Evolutionary conservation across 2,888 invertebrate genomes (phyloP).

Genomic region (Morpho deidamia): DNA sequence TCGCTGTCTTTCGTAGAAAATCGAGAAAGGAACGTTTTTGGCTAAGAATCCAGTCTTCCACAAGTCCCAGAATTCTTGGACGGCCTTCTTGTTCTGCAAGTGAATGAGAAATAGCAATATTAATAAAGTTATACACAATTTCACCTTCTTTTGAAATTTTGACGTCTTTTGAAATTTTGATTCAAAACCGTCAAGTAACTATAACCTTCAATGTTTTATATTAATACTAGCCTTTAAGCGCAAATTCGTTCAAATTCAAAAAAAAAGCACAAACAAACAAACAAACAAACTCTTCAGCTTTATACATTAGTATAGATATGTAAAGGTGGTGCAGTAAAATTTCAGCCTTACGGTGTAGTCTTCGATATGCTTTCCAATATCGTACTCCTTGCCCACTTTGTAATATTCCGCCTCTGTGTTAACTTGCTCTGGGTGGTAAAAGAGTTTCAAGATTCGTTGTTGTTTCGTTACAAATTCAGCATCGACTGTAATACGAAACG

Average conservation of each 20-base stretch:
- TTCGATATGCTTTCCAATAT: conserved; percentile 54
- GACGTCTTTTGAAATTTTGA: no score
- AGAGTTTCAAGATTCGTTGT: conserved; percentile 61
- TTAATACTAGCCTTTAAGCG: no score
- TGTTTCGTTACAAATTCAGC: conserved; percentile 38
- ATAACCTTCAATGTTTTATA: no score
- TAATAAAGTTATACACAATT: no score
- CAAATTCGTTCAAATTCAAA: no score
- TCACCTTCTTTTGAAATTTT: no score
- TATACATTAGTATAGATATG: no score
- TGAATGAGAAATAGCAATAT: background rate
- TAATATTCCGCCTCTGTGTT: conserved; percentile 51
- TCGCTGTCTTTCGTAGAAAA: conserved; percentile 59
- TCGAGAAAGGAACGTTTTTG: conserved; percentile 70
- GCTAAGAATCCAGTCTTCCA: conserved; percentile 68
- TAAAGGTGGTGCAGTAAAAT: no score
- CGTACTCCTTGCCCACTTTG: conserved; percentile 51
- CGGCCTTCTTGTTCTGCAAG: conserved; percentile 56
- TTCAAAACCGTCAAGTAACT: no score
- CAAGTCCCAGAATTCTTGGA: conserved; percentile 57
- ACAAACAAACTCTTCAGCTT: no score
- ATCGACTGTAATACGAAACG: conserved; percentile 24
- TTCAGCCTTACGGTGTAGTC: conserved; percentile 49
- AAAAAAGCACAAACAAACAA: no score
- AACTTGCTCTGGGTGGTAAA: conserved; percentile 59